Percentiles rank a stretch among this genome's conserved stretches.
Conservation (phyloP, 2,797 vertebrate genomes). For the Notamacropus eugenii region DNA sequence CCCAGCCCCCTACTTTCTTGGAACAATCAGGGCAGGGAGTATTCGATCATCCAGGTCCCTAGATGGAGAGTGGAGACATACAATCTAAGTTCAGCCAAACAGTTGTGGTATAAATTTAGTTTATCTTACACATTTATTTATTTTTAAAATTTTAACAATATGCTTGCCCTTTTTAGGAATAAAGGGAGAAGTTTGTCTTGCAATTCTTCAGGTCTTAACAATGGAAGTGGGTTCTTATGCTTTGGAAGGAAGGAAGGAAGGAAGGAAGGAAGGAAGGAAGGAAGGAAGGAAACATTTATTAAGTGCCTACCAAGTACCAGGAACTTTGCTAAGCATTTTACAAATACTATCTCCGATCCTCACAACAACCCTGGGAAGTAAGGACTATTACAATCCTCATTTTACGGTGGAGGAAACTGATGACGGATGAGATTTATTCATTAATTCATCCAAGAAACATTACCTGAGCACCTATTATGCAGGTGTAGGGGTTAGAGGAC, state of each 20-base stretch:
- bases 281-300: neutral
- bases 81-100: neutral
- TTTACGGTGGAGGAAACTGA: neutral
- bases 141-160: conserved; percentile 33
- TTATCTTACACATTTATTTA: conserved; percentile 21
- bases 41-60: neutral
- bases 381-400: neutral
- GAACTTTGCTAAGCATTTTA: neutral
- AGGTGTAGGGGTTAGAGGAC: neutral
- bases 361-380: neutral
- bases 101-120: conserved; percentile 32
- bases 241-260: neutral
- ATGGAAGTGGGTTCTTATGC: neutral
- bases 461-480: neutral
- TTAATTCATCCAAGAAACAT: neutral
- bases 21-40: neutral
- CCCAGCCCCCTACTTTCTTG: neutral
- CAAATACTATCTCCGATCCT: neutral
- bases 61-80: neutral
- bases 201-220: conserved; percentile 13
- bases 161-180: neutral
- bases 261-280: neutral
- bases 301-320: neutral
- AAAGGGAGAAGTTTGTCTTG: neutral
- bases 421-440: neutral